Evolutionary conservation across 2,797 vertebrate species (phyloP), one percentile per base, ranked within the genome.

Genomic region (Intellagama lesueurii): DNA sequence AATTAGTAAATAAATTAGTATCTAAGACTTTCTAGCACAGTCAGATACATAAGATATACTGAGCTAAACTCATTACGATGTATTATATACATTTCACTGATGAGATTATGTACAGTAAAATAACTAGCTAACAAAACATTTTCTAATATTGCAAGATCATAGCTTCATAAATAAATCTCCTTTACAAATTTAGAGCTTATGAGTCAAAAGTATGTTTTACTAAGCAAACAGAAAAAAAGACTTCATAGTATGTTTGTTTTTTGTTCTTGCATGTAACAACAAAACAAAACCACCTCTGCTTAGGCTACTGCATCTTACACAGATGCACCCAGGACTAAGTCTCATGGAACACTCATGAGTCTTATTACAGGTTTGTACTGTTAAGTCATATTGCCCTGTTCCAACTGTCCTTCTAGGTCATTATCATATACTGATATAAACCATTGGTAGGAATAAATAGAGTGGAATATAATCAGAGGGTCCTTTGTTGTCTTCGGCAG

Each of bases 401-500:
- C 79, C 78, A 90, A 82, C 91, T 90, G 88, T 91, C 92, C 89
- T 84, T 52, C 32, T 91, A 93, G 90, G 90, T 64, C 87, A 89
- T 91, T 87, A 76, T 87, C 85, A 83, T 87, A 90, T 87, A 89
- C 75, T 81, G 90, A 93, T 92, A 92, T 56, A 92, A 95, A 95
- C 91, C 81, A 85, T 78, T 30, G 93, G 90, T 83, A 92, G 89
- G 92, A 94, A 93, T 84, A 93, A 94, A 85, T 72, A 75, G 89
- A 92, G 93, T 93, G 94, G 94, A 98, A 97, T 93, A 95, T 95
- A 97, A 98, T 96, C 96, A 88, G 87, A 49, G 88, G 75, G 85
- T 64, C 90, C 95, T 97, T 98, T 98, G 97, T 98, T 93, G 90
- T 93, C 93, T 91, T 77, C 93, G 95, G 96, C 95, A 97, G 97